Evolutionary conservation across 2,113 vertebrate species (phyloP).

Genomic region (Cricetomys ansorgei): DNA sequence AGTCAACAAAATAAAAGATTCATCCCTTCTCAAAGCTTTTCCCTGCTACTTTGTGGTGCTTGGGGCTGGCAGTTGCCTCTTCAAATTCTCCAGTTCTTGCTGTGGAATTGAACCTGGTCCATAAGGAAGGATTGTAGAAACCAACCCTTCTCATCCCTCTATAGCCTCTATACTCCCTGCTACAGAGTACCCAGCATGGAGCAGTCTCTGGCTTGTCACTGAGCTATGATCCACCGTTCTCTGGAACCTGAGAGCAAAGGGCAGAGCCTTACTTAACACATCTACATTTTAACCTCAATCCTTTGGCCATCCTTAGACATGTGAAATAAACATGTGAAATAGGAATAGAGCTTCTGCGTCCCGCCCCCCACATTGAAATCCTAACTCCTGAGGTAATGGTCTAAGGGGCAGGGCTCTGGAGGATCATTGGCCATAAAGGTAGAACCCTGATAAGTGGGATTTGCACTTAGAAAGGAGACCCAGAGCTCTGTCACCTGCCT

Average conservation of each 20-base stretch:
- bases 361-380: not conserved
- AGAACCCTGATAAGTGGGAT: not conserved
- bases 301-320: not conserved
- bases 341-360: too few species aligned
- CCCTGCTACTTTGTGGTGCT: not conserved
- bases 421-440: not conserved
- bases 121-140: not conserved
- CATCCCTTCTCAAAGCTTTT: not conserved
- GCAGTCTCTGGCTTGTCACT: not conserved
- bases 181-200: fast-evolving
- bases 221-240: not conserved
- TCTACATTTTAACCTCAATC: not conserved
- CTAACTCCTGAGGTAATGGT: not conserved
- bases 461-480: not conserved
- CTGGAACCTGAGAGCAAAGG: not conserved
- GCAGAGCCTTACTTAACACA: not conserved
- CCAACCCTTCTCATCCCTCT: not conserved
- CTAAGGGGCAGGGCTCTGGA: not conserved
- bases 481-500: too few species aligned
- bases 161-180: not conserved
- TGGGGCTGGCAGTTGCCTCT: not conserved
- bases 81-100: not conserved
- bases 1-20: not conserved
- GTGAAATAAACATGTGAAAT: too few species aligned
- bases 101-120: not conserved